Conservation (phyloP, 2,113 vertebrate genomes). For the Corvus cornix region DNA sequence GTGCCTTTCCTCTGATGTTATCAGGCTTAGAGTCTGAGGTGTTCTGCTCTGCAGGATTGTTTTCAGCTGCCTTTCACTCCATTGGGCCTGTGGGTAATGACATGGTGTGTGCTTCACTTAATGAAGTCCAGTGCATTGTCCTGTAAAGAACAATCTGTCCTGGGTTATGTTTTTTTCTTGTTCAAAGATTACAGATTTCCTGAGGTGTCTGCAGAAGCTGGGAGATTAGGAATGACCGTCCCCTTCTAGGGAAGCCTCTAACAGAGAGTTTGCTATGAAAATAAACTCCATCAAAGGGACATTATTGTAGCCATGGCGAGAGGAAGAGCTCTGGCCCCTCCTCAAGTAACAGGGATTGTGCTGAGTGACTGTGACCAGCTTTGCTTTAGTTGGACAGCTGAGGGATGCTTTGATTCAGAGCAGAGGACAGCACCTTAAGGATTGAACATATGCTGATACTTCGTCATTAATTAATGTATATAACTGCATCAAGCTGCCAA, state of each 20-base stretch:
- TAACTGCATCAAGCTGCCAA: not conserved
- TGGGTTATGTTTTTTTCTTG: not conserved
- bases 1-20: not conserved
- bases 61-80: not conserved
- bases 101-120: not conserved
- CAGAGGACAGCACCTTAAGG: not conserved
- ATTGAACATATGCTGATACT: not conserved
- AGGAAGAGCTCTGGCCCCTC: conserved; percentile 38
- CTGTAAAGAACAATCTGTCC: conserved; percentile 29
- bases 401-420: not conserved
- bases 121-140: conserved; percentile 2
- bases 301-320: not conserved
- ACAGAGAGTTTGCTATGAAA: conserved; percentile 47
- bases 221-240: not conserved
- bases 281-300: conserved; percentile 43
- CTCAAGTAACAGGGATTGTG: not conserved
- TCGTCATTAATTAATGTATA: not conserved
- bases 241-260: not conserved
- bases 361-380: not conserved
- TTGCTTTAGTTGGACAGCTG: not conserved
- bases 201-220: conserved; percentile 29
- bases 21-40: not conserved
- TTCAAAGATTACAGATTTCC: conserved; percentile 51
- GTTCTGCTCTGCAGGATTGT: not conserved
- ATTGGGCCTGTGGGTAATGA: not conserved